phyloP scores from a whole-genome alignment of 2,797 vertebrate species.

The Falco berigora region DNA sequence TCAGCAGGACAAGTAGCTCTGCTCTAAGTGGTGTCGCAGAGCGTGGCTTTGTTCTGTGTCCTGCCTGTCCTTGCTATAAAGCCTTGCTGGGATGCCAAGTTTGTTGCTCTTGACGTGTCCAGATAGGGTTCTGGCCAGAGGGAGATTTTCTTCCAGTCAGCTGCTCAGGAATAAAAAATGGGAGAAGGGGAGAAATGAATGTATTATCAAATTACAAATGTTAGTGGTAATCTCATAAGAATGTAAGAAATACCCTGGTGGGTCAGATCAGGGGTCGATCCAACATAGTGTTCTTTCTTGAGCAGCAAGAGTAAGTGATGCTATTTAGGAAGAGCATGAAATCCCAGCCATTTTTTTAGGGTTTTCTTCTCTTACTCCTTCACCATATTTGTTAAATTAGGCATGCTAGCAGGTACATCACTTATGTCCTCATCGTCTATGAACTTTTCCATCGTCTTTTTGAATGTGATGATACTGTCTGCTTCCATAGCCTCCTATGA shows the following conservation, averaged over 20 bases:
- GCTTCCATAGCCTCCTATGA: neutral
- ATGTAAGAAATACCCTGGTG: neutral
- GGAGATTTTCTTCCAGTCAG: neutral
- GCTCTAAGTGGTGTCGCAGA: neutral
- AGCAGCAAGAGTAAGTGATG: neutral
- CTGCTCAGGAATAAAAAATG: neutral
- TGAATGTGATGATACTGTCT: neutral
- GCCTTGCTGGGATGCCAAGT: neutral
- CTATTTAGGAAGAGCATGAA: neutral
- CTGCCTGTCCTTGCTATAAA: neutral
- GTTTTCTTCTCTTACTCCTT: neutral
- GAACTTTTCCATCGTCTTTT: neutral
- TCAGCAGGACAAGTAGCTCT: neutral
- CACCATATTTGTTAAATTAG: neutral
- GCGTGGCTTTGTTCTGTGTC: neutral
- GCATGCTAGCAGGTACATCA: neutral
- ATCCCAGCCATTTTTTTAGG: neutral
- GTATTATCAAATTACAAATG: neutral
- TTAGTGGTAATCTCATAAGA: neutral
- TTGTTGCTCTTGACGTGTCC: neutral
- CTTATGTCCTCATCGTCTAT: neutral
- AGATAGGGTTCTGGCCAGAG: neutral
- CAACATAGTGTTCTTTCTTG: neutral
- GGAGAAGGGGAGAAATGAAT: neutral
- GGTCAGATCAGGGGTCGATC: neutral